phyloP scores from a whole-genome alignment of 2,888 invertebrate species.

The Spisula solida region DNA sequence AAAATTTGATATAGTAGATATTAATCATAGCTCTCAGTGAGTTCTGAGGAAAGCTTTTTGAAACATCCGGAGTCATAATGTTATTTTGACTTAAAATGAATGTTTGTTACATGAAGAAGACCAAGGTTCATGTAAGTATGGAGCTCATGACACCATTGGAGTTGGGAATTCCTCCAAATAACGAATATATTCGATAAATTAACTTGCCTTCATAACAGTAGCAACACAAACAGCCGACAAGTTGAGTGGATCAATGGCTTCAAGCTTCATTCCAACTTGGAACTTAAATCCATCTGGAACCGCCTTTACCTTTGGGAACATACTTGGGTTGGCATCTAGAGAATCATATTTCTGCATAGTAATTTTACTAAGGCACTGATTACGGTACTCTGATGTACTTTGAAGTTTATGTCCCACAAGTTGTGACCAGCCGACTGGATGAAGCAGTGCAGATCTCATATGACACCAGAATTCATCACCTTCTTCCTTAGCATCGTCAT shows the following conservation, averaged over 20 bases:
- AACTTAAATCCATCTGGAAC: slow-evolving; percentile 88
- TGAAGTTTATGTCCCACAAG: slow-evolving; percentile 95
- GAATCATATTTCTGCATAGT: slow-evolving; percentile 91
- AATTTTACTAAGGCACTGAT: slow-evolving; percentile 85
- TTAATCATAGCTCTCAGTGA: too few relatives aligned
- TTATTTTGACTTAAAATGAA: too few relatives aligned
- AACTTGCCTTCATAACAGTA: slow-evolving; percentile 91
- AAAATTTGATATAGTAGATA: too few relatives aligned
- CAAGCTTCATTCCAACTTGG: slow-evolving; percentile 96
- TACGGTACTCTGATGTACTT: slow-evolving; percentile 90
- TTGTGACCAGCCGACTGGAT: slow-evolving; percentile 98
- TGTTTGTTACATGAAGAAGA: too few relatives aligned
- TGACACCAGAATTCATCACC: slow-evolving; percentile 96
- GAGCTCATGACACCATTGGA: too few relatives aligned
- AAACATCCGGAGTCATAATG: too few relatives aligned
- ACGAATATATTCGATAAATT: too few relatives aligned
- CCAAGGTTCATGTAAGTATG: too few relatives aligned
- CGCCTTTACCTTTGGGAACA: slow-evolving; percentile 83
- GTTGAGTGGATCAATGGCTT: slow-evolving; percentile 98
- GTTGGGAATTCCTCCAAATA: too few relatives aligned
- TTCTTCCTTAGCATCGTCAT: slow-evolving; percentile 89
- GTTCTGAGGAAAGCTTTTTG: too few relatives aligned
- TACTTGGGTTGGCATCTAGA: slow-evolving; percentile 92
- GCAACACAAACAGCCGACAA: slow-evolving; percentile 96
- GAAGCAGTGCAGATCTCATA: slow-evolving; percentile 97